Conservation (phyloP, 2,888 invertebrate genomes). For the Cantharis flavilabris region DNA sequence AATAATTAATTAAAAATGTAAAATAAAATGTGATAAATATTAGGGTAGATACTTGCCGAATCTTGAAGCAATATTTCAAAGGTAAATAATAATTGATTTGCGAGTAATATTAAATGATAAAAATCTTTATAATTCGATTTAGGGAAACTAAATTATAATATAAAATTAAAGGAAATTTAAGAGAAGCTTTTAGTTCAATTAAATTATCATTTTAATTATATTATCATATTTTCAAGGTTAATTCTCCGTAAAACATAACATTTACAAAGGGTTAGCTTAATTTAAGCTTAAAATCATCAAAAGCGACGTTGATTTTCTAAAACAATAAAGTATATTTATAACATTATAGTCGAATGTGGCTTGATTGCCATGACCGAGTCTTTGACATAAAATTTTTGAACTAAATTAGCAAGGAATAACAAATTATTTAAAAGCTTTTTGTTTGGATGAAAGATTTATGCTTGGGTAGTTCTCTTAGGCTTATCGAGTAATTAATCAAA, state of each 20-base stretch:
- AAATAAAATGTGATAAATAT: no score
- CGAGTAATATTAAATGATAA: background rate
- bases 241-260: background rate
- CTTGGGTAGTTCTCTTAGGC: conserved; percentile 8
- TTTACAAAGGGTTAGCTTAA: background rate
- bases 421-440: conserved; percentile 25
- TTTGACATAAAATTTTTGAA: conserved; percentile 6
- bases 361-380: background rate
- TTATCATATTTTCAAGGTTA: conserved; percentile 12
- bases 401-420: conserved; percentile 3
- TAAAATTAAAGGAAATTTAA: background rate
- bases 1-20: background rate
- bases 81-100: background rate
- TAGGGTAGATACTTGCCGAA: no score
- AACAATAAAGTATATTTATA: background rate
- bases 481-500: conserved; percentile 16
- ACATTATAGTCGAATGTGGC: background rate
- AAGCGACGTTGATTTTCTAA: conserved; percentile 2
- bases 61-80: background rate
- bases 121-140: background rate
- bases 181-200: conserved; percentile 28
- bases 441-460: conserved; percentile 16
- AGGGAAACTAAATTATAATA: background rate
- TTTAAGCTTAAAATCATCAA: background rate
- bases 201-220: conserved; percentile 13